phyloP scores from a whole-genome alignment of 2,888 invertebrate genomes.

The Seira musarum region DNA sequence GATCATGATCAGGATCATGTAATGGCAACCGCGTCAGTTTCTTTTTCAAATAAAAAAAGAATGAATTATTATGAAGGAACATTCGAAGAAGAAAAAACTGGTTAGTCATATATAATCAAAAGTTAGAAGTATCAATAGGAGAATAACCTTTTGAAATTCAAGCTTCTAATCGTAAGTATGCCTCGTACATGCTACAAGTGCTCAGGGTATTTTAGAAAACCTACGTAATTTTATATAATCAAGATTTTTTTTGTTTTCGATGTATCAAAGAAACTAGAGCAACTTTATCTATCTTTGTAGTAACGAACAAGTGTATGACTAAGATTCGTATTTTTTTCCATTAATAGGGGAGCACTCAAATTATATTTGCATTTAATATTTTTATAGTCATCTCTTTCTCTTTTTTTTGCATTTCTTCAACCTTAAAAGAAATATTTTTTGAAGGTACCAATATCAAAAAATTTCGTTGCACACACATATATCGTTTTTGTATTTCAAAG shows the following conservation, averaged over 20 bases:
- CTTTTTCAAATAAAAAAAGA: background rate
- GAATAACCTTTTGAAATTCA: constrained; percentile 12
- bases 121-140: background rate
- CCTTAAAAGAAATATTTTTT: constrained; percentile 10
- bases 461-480: no score
- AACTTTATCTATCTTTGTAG: no score
- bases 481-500: no score
- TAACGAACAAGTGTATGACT: no score
- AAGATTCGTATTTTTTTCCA: no score
- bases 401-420: constrained; percentile 8
- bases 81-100: background rate
- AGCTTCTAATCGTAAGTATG: background rate
- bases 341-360: background rate
- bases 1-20: no score
- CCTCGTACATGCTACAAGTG: no score
- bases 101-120: background rate
- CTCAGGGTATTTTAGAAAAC: constrained; percentile 11
- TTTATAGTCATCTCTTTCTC: constrained; percentile 15
- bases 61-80: background rate
- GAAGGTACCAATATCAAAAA: background rate
- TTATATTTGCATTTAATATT: background rate
- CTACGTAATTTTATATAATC: constrained; percentile 1
- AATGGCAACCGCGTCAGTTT: background rate
- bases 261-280: background rate
- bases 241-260: background rate